These are phyloP conservation scores for Myotis davidii DNA, from an alignment of 2,113 vertebrate genomes.

Conservation along the genomic window DNA sequence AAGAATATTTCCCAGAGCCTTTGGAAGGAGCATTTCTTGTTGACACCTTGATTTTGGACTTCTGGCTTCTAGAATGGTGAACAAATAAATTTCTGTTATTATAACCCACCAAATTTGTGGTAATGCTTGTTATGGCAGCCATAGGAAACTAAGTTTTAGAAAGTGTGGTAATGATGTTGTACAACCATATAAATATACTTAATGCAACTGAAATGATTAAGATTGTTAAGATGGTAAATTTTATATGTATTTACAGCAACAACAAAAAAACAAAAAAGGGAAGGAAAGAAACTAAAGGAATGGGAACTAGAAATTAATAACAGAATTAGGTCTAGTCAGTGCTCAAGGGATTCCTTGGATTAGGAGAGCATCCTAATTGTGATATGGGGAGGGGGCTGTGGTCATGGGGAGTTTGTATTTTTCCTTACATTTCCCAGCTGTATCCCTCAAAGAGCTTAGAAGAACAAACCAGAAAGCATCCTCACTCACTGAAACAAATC, in stretches of 20 bases:
- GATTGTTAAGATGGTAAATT: not conserved
- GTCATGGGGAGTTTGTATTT: not conserved
- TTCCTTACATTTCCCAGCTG: not conserved
- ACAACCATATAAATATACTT: not conserved
- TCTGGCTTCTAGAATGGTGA: not conserved
- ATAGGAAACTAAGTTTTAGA: not conserved
- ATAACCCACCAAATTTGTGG: not conserved
- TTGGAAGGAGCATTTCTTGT: not conserved
- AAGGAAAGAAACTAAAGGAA: not conserved
- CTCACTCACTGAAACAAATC: too few relatives aligned
- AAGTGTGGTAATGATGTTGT: not conserved
- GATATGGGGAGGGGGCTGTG: not conserved
- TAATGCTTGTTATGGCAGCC: not conserved
- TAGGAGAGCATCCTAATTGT: not conserved
- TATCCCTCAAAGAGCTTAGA: not conserved
- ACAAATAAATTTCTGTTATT: not conserved
- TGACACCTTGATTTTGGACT: not conserved
- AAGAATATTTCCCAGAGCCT: not conserved
- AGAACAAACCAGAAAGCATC: not conserved
- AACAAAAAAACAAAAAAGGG: not conserved
- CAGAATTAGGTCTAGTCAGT: not conserved
- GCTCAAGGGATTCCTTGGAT: not conserved
- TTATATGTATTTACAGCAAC: not conserved
- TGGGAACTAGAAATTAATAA: not conserved
- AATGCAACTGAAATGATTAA: not conserved